These are phyloP conservation scores for Neolamprologus fasciatus DNA, from an alignment of 2,113 vertebrate genomes.

Conservation along the genomic window DNA sequence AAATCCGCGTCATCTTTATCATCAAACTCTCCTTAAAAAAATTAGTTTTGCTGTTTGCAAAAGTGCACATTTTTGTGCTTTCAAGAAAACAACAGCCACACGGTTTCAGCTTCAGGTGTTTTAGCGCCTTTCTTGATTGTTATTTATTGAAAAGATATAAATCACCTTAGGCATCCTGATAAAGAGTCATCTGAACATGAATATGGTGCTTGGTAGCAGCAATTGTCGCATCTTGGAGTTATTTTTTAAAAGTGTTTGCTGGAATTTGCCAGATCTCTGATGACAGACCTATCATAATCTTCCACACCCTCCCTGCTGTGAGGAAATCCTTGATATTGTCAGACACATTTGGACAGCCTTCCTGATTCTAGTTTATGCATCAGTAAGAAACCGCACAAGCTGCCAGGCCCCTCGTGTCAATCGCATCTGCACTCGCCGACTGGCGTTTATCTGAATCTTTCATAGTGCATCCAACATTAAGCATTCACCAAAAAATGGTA, in stretches of 20 bases:
- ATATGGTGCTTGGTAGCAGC: not conserved
- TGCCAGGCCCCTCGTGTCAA: conserved; percentile 27
- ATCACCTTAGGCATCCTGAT: not conserved
- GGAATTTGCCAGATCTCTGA: conserved; percentile 15
- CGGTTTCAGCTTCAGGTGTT: not conserved
- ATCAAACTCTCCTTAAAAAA: not conserved
- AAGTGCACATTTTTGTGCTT: not conserved
- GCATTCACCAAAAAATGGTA: conserved; percentile 22
- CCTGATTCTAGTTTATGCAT: conserved; percentile 23
- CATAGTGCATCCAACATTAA: conserved; percentile 1
- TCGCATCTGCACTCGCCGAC: conserved; percentile 23
- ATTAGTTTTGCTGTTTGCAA: not conserved
- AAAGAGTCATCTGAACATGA: not conserved
- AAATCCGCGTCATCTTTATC: not conserved
- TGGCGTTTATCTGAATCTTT: conserved; percentile 39
- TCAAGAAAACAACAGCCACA: not conserved
- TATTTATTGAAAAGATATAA: not conserved
- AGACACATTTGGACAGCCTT: conserved; percentile 35
- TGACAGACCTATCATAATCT: conserved; percentile 33
- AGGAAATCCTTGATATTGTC: conserved; percentile 17
- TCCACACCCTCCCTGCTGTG: not conserved
- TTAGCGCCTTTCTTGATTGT: not conserved
- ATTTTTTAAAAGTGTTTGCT: not conserved
- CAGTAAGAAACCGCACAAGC: conserved; percentile 27
- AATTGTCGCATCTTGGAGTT: not conserved